Percentiles rank a stretch among this genome's conserved stretches.
phyloP scores from a whole-genome alignment of 2,113 vertebrate genomes.

The Fregetta grallaria region DNA sequence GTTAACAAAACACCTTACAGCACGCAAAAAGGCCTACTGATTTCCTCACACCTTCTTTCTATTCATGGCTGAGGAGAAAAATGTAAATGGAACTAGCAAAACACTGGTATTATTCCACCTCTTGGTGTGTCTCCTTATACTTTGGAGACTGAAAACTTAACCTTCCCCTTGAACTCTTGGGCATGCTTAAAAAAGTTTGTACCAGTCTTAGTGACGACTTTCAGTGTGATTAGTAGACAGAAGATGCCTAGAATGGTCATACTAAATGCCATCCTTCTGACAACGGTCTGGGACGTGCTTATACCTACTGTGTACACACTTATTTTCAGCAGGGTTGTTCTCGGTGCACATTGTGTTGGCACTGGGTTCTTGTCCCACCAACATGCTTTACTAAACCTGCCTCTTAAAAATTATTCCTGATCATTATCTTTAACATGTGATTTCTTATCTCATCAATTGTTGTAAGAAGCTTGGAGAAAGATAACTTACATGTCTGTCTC shows the following conservation, averaged over 20 bases:
- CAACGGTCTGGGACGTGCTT: background rate
- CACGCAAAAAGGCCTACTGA: background rate
- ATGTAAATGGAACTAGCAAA: background rate
- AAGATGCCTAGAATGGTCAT: background rate
- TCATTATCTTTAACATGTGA: background rate
- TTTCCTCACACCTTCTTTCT: background rate
- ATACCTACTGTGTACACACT: background rate
- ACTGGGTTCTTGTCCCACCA: background rate
- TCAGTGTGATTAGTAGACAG: background rate
- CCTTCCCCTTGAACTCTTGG: background rate
- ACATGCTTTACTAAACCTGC: background rate
- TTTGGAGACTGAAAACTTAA: background rate
- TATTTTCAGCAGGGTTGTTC: background rate
- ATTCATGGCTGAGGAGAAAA: background rate
- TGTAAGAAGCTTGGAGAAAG: background rate
- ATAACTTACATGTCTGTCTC: background rate
- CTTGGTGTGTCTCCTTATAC: background rate
- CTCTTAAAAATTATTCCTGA: background rate
- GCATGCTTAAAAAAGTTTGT: background rate
- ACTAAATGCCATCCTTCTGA: background rate
- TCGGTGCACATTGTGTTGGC: background rate
- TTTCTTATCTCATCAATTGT: background rate
- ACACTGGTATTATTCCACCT: background rate
- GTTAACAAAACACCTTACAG: background rate
- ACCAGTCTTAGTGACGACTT: background rate